Evolutionary conservation across 1,140 invertebrate genomes (phyloP), one percentile per base, ranked within the genome.

Genomic region (Drosophila nannoptera): DNA sequence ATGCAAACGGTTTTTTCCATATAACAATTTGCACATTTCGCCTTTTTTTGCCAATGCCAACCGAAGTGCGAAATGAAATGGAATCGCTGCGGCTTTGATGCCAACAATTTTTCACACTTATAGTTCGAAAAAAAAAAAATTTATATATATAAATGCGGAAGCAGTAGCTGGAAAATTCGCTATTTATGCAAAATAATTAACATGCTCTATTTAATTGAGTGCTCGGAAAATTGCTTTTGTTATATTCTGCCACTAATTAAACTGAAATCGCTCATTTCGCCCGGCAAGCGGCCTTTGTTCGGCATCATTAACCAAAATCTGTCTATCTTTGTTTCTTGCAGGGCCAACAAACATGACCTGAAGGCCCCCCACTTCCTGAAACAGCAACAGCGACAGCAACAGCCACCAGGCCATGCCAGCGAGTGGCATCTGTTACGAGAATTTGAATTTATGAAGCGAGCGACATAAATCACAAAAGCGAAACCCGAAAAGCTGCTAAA

Each of bases 401-500:
- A 42, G 43, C 59, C 42, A 12, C 16, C n/a, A 38, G 32, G 53
- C 53, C 16, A 65, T 70, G 71, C 49, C 12, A 56, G 31, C 55
- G 29, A 49, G 45, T 42, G 38, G 42, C 58, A 75, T 59, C 45
- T 59, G 53, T 58, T 68, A 58, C 46, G 42, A 40, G 59, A 72
- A 75, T 53, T 48, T 68, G 46, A 75, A 50, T 59, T 63, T 52
- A 62, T 67, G 62, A 50, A 59, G 49, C 58, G 55, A 68, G 42
- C 59, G 52, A 59, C 72, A 67, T 66, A 68, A 75, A 75, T 72
- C 69, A 68, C 32, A 53, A 63, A 60, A 42, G 43, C 35, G 42
- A 12, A 22, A 43, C 2, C 32, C 52, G 4, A 60, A 53, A 45
- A 56, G 31, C 50, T 38, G 36, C 35, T 36, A 6, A 7, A 36